Base-by-base conservation (phyloP, 2,888 invertebrate species). In the Mystacides longicornis region DNA sequence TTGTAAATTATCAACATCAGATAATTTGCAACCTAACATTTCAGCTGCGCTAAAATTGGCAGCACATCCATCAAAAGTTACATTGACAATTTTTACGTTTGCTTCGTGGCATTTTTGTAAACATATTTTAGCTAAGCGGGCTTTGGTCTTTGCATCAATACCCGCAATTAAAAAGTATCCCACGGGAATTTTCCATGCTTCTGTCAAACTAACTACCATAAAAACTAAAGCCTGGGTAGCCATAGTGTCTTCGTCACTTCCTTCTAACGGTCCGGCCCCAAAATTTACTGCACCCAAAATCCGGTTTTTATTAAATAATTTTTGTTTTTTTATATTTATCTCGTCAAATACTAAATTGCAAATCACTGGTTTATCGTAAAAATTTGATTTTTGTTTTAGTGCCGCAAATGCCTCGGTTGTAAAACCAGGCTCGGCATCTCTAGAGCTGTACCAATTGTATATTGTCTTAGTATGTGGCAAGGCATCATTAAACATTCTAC, bases 401-500 rank as follows among this genome's bases (percentile, higher is more conserved):
- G 54, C 46, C 1, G 47, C 11, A 19, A 62, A 59, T 11, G 60
- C 57, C 53, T 62, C 60, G 19, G 18, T 33, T 27, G 53, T 60
- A 45, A 65, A 62, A 2, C 65, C 64, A n/a, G 64, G 63, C 27
- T 62, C 56, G 0, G 62, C 63, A 58, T 64, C 53, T 18, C 64
- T 49, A 16, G 52, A 42, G 7, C 51, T 21, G 45, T 62, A 63
- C 65, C 63, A 65, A 23, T 53, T 61, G 21, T 22, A 48, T 7
- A 64, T 42, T n/a, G 64, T 64, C 20, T 52, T 55, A 2, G 61
- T 50, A 58, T 64, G 64, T 20, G 65, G 64, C 5, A 65, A 42
- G 27, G 57, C 57, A 4, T 47, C 54, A 23, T 59, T 19, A 56
- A 65, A 64, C 20, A 52, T 50, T 27, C 56, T 48, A 4, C 64